phyloP scores from a whole-genome alignment of 1,140 invertebrate genomes.

The Luehdorfia chinensis region DNA sequence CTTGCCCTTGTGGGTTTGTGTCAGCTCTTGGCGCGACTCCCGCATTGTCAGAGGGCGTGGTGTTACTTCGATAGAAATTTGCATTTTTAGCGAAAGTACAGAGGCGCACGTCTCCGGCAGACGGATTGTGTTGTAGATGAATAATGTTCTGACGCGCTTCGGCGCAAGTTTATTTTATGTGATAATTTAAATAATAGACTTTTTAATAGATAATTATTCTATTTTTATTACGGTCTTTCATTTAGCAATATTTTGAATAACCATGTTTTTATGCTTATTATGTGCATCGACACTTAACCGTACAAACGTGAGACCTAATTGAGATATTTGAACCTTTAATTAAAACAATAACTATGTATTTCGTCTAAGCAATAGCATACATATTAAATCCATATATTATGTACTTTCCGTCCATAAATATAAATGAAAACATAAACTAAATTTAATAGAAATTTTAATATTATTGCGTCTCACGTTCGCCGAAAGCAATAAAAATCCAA shows the following conservation, averaged over 20 bases:
- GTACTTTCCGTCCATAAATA: conserved; percentile 12
- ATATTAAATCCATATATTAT: too few species aligned
- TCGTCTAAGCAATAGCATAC: too few species aligned
- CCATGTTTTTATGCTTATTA: too few species aligned
- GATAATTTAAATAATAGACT: too few species aligned
- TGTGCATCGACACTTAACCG: too few species aligned
- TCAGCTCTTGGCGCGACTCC: conserved; percentile 35
- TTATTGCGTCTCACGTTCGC: conserved; percentile 68
- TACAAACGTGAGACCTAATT: too few species aligned
- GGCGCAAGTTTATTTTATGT: conserved; percentile 27
- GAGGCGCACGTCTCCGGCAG: conserved; percentile 59
- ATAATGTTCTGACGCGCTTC: conserved; percentile 46
- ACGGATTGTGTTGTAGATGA: conserved; percentile 62
- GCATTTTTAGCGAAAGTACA: conserved; percentile 72
- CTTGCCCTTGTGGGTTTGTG: conserved; percentile 32
- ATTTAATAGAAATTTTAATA: conserved; percentile 59
- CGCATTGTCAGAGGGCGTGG: conserved; percentile 47
- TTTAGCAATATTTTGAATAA: too few species aligned
- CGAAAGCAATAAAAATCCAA: conserved; percentile 73
- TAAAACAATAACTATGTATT: too few species aligned
- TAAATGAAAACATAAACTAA: conserved; percentile 27
- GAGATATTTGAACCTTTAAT: too few species aligned
- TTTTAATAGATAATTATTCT: too few species aligned
- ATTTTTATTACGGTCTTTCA: too few species aligned
- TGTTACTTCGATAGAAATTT: conserved; percentile 60